Conservation (phyloP, 2,888 invertebrate genomes). For the Sialis lutaria region DNA sequence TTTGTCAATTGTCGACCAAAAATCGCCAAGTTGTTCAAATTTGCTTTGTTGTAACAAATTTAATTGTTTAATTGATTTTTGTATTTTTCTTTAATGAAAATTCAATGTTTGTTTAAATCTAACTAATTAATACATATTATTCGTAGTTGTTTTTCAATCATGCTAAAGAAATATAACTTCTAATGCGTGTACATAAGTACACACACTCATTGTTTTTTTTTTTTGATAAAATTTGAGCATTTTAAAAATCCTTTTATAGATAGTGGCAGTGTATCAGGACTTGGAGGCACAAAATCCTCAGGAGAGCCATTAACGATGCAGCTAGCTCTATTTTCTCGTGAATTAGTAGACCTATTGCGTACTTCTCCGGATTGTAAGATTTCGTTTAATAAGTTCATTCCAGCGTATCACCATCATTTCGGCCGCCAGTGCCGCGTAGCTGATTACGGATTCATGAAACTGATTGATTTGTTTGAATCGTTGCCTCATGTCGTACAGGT, state of each 20-base stretch:
- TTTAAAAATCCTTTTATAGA: neutral
- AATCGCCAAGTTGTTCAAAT: too few species aligned
- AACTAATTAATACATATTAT: too few species aligned
- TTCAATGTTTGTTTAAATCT: too few species aligned
- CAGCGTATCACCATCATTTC: constrained; percentile 92
- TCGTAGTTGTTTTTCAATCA: too few species aligned
- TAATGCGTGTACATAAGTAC: too few species aligned
- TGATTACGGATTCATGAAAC: constrained; percentile 88
- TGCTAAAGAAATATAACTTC: too few species aligned
- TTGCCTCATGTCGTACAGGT: constrained; percentile 76
- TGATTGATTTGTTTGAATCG: constrained; percentile 78
- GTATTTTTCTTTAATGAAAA: too few species aligned
- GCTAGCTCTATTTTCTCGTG: constrained; percentile 66
- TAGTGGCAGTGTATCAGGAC: constrained; percentile 1
- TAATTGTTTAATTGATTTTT: too few species aligned
- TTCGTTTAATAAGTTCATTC: constrained; percentile 74
- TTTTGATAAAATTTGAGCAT: constrained; percentile 7
- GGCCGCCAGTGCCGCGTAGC: constrained; percentile 89
- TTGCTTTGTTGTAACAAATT: too few species aligned
- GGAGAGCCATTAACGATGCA: constrained; percentile 53
- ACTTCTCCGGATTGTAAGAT: constrained; percentile 68
- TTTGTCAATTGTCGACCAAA: too few species aligned
- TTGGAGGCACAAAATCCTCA: constrained; percentile 27
- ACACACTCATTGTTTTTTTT: too few species aligned
- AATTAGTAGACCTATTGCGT: constrained; percentile 70